Conservation (phyloP, 2,113 vertebrate genomes). For the Otocyon megalotis region DNA sequence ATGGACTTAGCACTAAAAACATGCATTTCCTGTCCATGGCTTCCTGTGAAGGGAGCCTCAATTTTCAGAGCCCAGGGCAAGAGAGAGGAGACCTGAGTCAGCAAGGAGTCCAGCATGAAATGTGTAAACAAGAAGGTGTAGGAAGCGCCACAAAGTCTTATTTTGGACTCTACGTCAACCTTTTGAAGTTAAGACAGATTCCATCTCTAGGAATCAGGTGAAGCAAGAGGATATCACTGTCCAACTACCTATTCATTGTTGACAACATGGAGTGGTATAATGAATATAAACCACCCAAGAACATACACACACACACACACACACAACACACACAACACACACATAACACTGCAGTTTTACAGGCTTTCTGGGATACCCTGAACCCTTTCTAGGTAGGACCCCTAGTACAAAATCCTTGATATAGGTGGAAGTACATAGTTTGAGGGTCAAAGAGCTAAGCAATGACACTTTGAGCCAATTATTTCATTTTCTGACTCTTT, state of each 20-base stretch:
- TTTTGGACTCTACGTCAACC: neutral
- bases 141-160: neutral
- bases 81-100: conserved; percentile 70
- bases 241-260: neutral
- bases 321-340: neutral
- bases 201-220: neutral
- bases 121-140: neutral
- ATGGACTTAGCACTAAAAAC: conserved; percentile 72
- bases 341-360: neutral
- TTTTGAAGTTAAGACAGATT: neutral
- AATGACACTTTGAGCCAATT: neutral
- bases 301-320: neutral
- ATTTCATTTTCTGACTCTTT: conserved; percentile 25
- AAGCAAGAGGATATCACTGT: neutral
- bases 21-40: conserved; percentile 69
- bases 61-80: conserved; percentile 60
- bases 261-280: neutral
- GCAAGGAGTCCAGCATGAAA: conserved; percentile 67
- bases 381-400: neutral
- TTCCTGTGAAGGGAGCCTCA: conserved; percentile 52
- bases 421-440: neutral
- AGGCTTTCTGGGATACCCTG: neutral
- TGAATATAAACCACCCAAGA: neutral
- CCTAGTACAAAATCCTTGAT: neutral
- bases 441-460: neutral